Evolutionary conservation across 2,888 invertebrate genomes (phyloP), one percentile per base, ranked within the genome.

Genomic region (Gandaritis pyraliata): DNA sequence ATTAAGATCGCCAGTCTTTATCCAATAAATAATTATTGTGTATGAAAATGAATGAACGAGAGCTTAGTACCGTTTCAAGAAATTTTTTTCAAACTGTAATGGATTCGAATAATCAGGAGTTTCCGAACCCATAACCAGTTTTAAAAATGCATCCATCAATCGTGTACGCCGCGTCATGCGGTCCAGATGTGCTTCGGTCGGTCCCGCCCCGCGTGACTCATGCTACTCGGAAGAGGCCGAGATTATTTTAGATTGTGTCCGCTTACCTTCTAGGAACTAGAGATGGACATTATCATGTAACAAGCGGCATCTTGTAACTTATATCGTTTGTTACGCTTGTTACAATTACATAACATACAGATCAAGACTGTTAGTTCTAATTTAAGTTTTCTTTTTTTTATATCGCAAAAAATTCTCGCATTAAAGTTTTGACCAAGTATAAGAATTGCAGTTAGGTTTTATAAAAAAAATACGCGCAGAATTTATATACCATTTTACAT

Each of bases 171-270:
- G 72, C 70, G 71, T 81, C 75, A 71, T 80, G 71, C 80, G 79
- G 84, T 83, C 86, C 88, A 90, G 90, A 89, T 90, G 90, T 83
- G 87, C 80, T 75, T 73, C 78, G 86, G 86, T 82, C 86, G 74
- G 86, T 87, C 87, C 88, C 86, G 85, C 87, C 87, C n/a, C 86
- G 85, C 61, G 69, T 90, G 90, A 90, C 64, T 91, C 90, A 92
- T 76, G 76, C 73, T 85, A 86, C 89, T 87, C 86, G 86, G 90
- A 91, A 90, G 88, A 83, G 85, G 87, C 86, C 85, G 85, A 75
- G 83, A 86, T 90, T 90, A 90, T 91, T 91, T 90, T 88, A 86
- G 87, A 85, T 81, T 88, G 90, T 87, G 90, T 91, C 90, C 90
- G 91, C 90, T 90, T 90, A 88, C 90, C 86, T 92, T 92, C 92